Evolutionary conservation across 2,888 invertebrate genomes (phyloP).

Genomic region (Ethmia dodecea): DNA sequence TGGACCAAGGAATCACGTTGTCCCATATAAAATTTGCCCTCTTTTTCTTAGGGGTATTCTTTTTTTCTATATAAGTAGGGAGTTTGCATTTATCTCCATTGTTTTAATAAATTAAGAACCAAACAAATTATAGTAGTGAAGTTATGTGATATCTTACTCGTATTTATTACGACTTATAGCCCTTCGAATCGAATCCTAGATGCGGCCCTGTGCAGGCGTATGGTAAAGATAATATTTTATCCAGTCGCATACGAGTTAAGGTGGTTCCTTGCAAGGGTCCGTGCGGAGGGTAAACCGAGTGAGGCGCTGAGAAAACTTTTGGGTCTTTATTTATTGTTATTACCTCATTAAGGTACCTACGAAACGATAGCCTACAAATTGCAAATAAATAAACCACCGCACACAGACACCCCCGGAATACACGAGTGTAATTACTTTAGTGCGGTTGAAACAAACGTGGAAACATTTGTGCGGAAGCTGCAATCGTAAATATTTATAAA

Average conservation of each 20-base stretch:
- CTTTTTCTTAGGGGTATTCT: too few species aligned
- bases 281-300: constrained; percentile 55
- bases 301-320: constrained; percentile 70
- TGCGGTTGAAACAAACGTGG: neutral
- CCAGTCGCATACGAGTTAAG: constrained; percentile 48
- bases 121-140: too few species aligned
- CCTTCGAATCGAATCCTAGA: too few species aligned
- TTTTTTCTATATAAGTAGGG: too few species aligned
- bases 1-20: too few species aligned
- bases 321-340: constrained; percentile 78
- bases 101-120: too few species aligned
- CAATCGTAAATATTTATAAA: too few species aligned
- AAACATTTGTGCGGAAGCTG: constrained; percentile 5
- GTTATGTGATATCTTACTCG: too few species aligned
- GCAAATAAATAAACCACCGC: constrained; percentile 68
- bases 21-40: too few species aligned
- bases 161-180: too few species aligned
- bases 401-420: constrained; percentile 51
- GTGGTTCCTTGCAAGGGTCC: constrained; percentile 65
- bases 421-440: constrained; percentile 45
- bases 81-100: too few species aligned
- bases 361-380: constrained; percentile 74
- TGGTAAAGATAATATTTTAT: constrained; percentile 14
- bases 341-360: constrained; percentile 75
- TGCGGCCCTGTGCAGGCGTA: neutral